A percentile compares a stretch with the other conserved stretches of the same genome.
phyloP scores from a whole-genome alignment of 2,888 invertebrate species.

The Nematopogon swammerdamellus region DNA sequence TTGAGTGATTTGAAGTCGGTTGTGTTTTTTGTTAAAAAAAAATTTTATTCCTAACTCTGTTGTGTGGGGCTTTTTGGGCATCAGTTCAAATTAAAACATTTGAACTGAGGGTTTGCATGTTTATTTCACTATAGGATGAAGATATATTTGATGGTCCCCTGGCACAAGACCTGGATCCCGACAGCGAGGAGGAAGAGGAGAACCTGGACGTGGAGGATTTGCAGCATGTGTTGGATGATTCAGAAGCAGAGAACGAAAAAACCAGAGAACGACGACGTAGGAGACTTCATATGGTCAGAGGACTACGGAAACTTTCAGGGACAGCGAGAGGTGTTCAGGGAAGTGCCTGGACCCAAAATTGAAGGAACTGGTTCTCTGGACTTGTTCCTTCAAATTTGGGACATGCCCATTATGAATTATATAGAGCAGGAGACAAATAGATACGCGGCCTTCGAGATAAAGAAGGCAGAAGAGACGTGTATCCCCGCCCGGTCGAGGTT shows the following conservation, averaged over 20 bases:
- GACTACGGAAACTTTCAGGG: background rate
- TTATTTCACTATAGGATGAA: background rate
- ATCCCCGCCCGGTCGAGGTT: background rate
- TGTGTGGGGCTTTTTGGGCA: no score
- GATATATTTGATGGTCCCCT: constrained; percentile 1
- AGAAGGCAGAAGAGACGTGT: background rate
- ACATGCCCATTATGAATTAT: constrained; percentile 2
- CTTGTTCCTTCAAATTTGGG: constrained; percentile 6
- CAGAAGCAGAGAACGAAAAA: background rate
- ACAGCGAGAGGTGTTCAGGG: background rate
- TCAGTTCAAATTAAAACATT: no score
- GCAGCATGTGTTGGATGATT: background rate
- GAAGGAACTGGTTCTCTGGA: constrained; percentile 1
- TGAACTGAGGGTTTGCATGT: constrained; percentile 1
- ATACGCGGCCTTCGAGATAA: constrained; percentile 5
- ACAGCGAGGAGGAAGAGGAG: constrained; percentile 2
- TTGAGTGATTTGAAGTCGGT: no score
- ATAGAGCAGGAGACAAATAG: constrained; percentile 5
- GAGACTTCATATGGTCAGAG: constrained; percentile 1
- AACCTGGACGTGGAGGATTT: background rate
- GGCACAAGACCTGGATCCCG: constrained; percentile 3
- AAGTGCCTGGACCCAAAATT: constrained; percentile 5
- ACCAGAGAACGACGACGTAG: background rate
- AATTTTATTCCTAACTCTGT: no score
- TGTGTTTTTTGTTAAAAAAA: no score